These are phyloP conservation scores for Polyploca ridens DNA, from an alignment of 2,888 invertebrate species.

Conservation along the genomic window DNA sequence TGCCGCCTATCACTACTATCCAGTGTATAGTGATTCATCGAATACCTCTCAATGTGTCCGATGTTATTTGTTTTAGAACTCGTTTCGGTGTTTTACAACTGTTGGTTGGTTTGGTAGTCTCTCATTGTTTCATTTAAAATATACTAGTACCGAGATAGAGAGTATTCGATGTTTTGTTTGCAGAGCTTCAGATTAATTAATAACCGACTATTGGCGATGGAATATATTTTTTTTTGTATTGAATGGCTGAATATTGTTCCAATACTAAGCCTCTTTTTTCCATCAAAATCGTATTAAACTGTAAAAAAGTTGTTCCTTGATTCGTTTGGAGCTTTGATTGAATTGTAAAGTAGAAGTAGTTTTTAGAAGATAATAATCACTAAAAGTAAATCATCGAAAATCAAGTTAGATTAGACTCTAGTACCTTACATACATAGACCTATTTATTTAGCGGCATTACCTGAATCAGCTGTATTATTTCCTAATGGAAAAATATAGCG, in stretches of 20 bases:
- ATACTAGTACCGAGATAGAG: not conserved
- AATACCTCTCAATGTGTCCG: conserved; percentile 20
- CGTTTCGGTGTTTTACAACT: conserved; percentile 12
- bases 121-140: conserved; percentile 9
- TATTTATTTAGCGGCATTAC: not conserved
- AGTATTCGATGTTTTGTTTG: not conserved
- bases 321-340: too few relatives aligned
- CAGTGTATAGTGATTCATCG: conserved; percentile 27
- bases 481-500: not conserved
- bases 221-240: not conserved
- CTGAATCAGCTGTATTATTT: not conserved
- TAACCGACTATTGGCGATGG: not conserved
- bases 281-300: not conserved
- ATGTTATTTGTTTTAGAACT: conserved; percentile 25
- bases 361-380: too few relatives aligned
- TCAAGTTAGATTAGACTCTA: too few relatives aligned
- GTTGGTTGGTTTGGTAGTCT: not conserved
- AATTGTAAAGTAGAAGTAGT: too few relatives aligned
- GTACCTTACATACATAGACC: not conserved
- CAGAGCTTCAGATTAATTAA: not conserved
- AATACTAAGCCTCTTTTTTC: not conserved
- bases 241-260: not conserved
- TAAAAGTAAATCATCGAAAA: too few relatives aligned
- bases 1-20: not conserved
- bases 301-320: too few relatives aligned